phyloP scores from a whole-genome alignment of 2,888 invertebrate species.

The Abscondita cerata region DNA sequence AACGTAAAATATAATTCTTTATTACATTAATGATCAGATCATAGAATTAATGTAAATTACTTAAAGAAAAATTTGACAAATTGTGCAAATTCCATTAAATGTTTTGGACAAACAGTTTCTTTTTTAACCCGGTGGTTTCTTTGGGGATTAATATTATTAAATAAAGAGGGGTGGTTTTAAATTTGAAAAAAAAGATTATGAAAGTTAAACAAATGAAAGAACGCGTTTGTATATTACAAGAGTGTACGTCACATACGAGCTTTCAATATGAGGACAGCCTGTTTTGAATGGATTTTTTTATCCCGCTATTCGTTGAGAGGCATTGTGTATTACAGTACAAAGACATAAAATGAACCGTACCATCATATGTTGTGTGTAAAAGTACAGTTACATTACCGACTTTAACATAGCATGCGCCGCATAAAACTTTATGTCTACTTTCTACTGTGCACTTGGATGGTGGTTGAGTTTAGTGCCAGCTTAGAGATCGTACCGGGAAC shows the following conservation, averaged over 20 bases:
- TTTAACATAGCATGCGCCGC: slow-evolving; percentile 48
- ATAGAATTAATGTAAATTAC: no score
- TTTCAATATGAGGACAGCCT: slow-evolving; percentile 2
- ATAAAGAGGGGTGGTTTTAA: no score
- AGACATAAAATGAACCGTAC: slow-evolving; percentile 32
- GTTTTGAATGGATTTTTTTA: slow-evolving; percentile 3
- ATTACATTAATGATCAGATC: no score
- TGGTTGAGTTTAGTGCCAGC: slow-evolving; percentile 52
- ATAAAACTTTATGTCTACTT: slow-evolving; percentile 54
- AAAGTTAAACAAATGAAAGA: no score
- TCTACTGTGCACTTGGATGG: slow-evolving; percentile 51
- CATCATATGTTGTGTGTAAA: slow-evolving; percentile 43
- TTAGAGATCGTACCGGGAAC: slow-evolving; percentile 50
- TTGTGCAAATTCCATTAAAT: no score
- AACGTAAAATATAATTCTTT: no score
- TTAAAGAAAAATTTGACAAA: no score
- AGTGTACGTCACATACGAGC: background rate
- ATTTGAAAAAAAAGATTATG: no score
- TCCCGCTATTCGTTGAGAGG: slow-evolving; percentile 4
- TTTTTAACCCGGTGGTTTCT: no score
- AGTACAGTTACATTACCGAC: slow-evolving; percentile 48
- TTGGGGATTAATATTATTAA: no score
- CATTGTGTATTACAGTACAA: slow-evolving; percentile 18
- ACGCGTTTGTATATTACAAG: background rate
- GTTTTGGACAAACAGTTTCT: no score